phyloP scores from a whole-genome alignment of 2,888 invertebrate genomes.

The Pachycephus smyrnensis region DNA sequence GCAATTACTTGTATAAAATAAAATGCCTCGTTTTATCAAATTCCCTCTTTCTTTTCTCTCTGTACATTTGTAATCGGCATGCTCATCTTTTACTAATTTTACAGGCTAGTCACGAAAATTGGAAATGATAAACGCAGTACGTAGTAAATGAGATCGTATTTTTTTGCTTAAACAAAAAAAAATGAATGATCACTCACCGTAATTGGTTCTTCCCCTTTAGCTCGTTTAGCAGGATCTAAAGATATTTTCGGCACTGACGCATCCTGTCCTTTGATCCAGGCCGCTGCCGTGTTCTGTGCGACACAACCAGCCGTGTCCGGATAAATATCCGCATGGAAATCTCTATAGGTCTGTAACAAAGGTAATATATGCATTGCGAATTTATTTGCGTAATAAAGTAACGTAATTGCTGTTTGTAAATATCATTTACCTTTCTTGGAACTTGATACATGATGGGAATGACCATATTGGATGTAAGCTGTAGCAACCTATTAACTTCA shows the following conservation, averaged over 20 bases:
- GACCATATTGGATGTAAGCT: conserved; percentile 87
- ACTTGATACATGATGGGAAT: conserved; percentile 96
- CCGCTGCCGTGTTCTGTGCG: conserved; percentile 82
- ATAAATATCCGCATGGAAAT: conserved; percentile 94
- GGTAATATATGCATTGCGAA: not conserved
- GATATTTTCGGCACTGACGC: conserved; percentile 84
- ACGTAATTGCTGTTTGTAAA: not conserved
- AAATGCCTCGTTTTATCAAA: not conserved
- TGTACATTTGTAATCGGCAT: not conserved
- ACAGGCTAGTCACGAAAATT: not conserved
- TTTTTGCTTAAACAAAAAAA: conserved; percentile 18
- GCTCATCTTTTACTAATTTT: not conserved
- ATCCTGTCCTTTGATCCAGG: conserved; percentile 86
- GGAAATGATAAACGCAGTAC: not conserved
- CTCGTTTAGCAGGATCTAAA: conserved; percentile 82
- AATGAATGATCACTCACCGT: conserved; percentile 68
- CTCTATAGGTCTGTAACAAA: conserved; percentile 81
- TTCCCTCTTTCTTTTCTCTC: not conserved
- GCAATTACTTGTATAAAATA: not conserved
- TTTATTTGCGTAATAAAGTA: not conserved
- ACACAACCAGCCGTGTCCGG: conserved; percentile 88
- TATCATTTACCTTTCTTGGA: conserved; percentile 81
- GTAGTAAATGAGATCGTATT: not conserved
- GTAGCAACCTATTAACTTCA: conserved; percentile 92
- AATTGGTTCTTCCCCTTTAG: conserved; percentile 72